A percentile compares a stretch with the other conserved stretches of the same genome.
Evolutionary conservation across 1,140 invertebrate species (phyloP).

Genomic region (Calephelis virginiensis): DNA sequence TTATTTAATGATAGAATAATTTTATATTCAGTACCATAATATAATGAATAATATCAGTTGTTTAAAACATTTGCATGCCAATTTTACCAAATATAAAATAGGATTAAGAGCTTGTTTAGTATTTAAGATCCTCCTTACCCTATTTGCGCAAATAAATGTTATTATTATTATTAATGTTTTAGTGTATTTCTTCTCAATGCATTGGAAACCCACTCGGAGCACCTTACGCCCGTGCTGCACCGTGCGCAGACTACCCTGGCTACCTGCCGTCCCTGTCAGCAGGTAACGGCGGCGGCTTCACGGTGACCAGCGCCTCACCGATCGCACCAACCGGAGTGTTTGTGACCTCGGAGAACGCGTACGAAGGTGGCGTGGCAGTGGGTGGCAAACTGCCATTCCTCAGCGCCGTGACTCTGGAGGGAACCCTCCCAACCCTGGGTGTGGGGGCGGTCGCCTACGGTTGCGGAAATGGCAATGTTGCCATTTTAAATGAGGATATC

Average conservation of each 20-base stretch:
- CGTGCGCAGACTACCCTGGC: constrained; percentile 14
- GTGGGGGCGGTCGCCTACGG: constrained; percentile 35
- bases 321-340: constrained; percentile 38
- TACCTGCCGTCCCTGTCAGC: constrained; percentile 24
- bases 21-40: no score
- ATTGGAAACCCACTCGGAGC: not conserved
- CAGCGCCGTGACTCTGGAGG: constrained; percentile 40
- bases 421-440: constrained; percentile 38
- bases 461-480: constrained; percentile 39
- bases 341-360: constrained; percentile 39
- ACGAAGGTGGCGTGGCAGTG: constrained; percentile 41
- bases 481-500: constrained; percentile 36
- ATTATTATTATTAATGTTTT: not conserved
- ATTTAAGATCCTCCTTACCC: no score
- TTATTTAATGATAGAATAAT: no score
- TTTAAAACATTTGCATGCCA: no score
- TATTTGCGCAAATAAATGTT: no score
- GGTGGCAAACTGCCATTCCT: constrained; percentile 43
- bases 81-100: no score
- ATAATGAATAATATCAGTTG: no score
- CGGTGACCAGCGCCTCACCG: constrained; percentile 35
- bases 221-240: not conserved
- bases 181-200: constrained; percentile 19
- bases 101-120: no score
- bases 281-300: constrained; percentile 34